Evolutionary conservation across 2,113 vertebrate species (phyloP).

Genomic region (Hydrolagus affinis): DNA sequence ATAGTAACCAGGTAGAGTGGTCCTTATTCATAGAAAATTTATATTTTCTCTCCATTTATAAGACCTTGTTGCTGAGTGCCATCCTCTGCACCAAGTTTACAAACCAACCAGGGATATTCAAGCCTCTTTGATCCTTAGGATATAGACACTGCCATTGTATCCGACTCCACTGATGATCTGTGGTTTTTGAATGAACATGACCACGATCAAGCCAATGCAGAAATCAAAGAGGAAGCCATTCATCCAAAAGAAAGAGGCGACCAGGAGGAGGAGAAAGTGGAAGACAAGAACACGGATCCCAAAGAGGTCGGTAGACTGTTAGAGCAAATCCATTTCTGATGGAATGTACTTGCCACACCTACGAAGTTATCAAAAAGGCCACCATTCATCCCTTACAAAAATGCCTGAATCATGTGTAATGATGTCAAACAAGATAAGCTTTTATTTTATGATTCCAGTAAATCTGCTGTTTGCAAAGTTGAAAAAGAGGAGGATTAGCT

Average conservation of each 20-base stretch:
- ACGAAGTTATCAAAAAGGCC: no score
- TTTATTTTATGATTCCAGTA: neutral
- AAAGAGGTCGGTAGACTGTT: conserved; percentile 18
- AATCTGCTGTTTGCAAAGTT: neutral
- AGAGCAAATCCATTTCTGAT: conserved; percentile 44
- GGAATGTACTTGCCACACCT: no score
- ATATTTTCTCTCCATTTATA: neutral
- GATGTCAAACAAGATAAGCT: neutral
- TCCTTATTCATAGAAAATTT: neutral
- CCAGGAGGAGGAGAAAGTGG: conserved; percentile 45
- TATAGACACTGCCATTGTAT: conserved; percentile 83
- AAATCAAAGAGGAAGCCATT: conserved; percentile 65
- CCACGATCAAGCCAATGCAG: conserved; percentile 70
- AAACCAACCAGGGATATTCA: neutral
- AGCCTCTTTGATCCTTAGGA: conserved; percentile 63
- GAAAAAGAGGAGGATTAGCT: neutral
- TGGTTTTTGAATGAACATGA: conserved; percentile 83
- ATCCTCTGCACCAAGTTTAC: neutral
- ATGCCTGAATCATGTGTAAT: no score
- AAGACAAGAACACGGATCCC: conserved; percentile 49
- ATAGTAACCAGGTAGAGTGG: conserved; percentile 82
- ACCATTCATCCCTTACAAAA: no score
- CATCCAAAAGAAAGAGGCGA: conserved; percentile 47
- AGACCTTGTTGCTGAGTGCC: neutral
- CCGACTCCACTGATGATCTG: conserved; percentile 88